Base-by-base conservation (phyloP, 2,888 invertebrate species). In the Cerastoderma edule region DNA sequence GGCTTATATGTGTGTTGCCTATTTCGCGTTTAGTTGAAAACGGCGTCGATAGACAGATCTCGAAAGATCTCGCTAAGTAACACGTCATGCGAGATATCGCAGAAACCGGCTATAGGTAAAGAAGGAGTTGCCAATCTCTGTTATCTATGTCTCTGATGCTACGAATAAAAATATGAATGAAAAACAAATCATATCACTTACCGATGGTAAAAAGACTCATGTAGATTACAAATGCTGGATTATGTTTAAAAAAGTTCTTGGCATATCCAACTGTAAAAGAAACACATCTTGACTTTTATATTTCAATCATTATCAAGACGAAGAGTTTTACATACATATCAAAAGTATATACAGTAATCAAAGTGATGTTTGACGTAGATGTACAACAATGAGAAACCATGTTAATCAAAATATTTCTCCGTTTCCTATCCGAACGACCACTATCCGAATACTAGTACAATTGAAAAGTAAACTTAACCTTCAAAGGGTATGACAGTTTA, bases 251-350 rank as follows among this genome's bases (percentile, higher is more conserved):
- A 28, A 73, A 50, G 67, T 78, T 78, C 46, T 67, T 78, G 0
- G 67, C 48, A 46, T 78, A 78, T 5, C 78, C 71, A 54, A 74
- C 78, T 78, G 78, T 16, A 56, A 56, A 39, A 66, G 30, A 33
- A 46, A 32, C 39, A 60, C 5, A 65, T 2, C 16, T 24, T 24
- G 2, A 2, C 1, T 16, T 2, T 22, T 24, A 2, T 53, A 22
- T 24, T 19, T 22, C n/a, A 53, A 13, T 8, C 53, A 22, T 53
- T 53, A 53, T 10, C n/a, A 53, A n/a, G 10, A 10, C 5, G 22
- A 6, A 50, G 22, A 50, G 22, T 50, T 22, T 16, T 50, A 50
- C 13, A 10, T 22, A 6, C n/a, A n/a, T n/a, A n/a, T n/a, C n/a
- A n/a, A n/a, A n/a, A n/a, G n/a, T n/a, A n/a, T n/a, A n/a, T n/a